Evolutionary conservation across 2,888 invertebrate species (phyloP).

Genomic region (Heliconius sara): DNA sequence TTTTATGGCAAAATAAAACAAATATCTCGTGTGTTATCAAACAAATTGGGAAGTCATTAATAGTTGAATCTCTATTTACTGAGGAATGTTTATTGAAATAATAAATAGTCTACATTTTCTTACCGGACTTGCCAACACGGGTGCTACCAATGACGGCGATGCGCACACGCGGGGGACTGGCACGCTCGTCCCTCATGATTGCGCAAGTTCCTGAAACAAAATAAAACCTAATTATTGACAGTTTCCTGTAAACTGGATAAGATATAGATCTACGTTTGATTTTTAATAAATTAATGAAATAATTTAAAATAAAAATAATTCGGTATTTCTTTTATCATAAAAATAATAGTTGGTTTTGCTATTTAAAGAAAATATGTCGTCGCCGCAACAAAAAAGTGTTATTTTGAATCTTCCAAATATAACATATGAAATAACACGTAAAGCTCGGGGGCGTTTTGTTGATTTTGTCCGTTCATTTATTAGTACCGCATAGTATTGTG

Average conservation of each 20-base stretch:
- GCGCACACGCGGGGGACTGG: conserved; percentile 86
- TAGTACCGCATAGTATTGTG: conserved; percentile 46
- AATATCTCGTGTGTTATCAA: neutral
- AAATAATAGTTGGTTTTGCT: conserved; percentile 7
- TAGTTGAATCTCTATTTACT: conserved; percentile 34
- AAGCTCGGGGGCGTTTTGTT: neutral
- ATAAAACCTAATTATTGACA: conserved; percentile 33
- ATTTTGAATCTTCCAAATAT: conserved; percentile 48
- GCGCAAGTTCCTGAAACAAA: conserved; percentile 66
- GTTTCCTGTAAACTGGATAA: neutral
- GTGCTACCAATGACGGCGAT: conserved; percentile 90
- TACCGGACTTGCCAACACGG: conserved; percentile 92
- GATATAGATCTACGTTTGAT: neutral
- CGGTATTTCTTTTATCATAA: neutral
- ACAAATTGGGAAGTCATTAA: conserved; percentile 30
- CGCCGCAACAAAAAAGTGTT: conserved; percentile 34
- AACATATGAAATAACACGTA: conserved; percentile 39
- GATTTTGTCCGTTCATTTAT: conserved; percentile 51
- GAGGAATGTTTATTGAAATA: conserved; percentile 39
- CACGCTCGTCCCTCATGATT: conserved; percentile 85
- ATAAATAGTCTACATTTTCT: conserved; percentile 53
- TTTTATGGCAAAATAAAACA: neutral
- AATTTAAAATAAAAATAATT: neutral
- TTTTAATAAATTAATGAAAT: neutral
- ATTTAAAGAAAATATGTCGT: conserved; percentile 27